Evolutionary conservation across 2,113 vertebrate species (phyloP).

Genomic region (Brienomyrus brachyistius): DNA sequence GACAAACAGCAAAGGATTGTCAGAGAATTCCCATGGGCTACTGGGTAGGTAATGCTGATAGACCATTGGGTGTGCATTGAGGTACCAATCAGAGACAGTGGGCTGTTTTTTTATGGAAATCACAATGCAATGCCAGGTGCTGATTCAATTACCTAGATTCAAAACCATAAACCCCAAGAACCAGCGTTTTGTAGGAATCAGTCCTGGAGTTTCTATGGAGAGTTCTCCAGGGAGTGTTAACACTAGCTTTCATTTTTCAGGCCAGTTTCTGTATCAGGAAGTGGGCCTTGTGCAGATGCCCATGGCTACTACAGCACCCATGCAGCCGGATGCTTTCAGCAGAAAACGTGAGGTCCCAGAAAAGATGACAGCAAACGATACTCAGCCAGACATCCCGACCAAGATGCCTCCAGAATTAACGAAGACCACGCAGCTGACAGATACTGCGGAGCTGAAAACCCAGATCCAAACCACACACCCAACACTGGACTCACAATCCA

Average conservation of each 20-base stretch:
- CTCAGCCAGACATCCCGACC: not conserved
- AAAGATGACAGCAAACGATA: not conserved
- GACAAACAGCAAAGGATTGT: constrained; percentile 77
- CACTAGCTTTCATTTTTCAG: constrained; percentile 46
- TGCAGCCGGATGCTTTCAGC: not conserved
- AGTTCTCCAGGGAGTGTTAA: not conserved
- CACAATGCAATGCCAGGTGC: not conserved
- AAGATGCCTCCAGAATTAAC: not conserved
- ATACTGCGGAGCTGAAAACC: not conserved
- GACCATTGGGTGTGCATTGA: not conserved
- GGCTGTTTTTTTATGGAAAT: not conserved
- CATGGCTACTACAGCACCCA: not conserved
- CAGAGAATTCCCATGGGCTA: constrained; percentile 73
- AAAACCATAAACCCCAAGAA: not conserved
- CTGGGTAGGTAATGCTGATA: constrained; percentile 63
- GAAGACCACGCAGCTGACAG: not conserved
- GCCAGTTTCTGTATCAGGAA: constrained; percentile 85
- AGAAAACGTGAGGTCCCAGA: not conserved
- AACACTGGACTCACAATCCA: not conserved
- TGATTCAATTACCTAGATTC: not conserved
- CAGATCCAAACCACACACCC: not conserved
- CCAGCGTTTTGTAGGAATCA: not conserved
- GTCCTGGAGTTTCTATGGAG: not conserved
- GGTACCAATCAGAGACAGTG: not conserved
- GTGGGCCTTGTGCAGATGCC: constrained; percentile 57